Conservation (phyloP, 2,113 vertebrate species). For the Menura novaehollandiae region DNA sequence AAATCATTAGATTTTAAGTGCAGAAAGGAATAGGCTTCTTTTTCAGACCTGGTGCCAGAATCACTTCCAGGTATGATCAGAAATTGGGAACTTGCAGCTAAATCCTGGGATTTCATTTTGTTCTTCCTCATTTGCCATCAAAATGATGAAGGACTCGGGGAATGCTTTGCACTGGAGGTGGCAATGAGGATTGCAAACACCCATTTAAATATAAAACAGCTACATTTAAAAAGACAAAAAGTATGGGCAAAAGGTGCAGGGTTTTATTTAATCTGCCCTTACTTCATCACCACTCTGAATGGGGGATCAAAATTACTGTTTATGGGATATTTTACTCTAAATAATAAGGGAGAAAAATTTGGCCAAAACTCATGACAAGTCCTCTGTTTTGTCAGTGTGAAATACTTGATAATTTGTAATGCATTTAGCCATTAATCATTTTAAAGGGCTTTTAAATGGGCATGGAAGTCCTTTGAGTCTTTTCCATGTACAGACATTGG, state of each 20-base stretch:
- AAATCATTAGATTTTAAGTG: background rate
- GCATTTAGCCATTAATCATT: slow-evolving; percentile 66
- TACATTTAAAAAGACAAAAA: background rate
- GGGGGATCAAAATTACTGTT: background rate
- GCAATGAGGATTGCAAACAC: background rate
- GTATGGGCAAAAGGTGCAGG: background rate
- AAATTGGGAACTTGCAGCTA: background rate
- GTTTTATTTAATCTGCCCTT: background rate
- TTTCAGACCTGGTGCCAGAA: background rate
- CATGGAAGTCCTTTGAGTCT: slow-evolving; percentile 54
- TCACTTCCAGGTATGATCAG: background rate
- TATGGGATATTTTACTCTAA: background rate
- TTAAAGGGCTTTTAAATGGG: slow-evolving; percentile 69
- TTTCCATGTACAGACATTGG: slow-evolving; percentile 56
- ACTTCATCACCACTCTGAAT: background rate
- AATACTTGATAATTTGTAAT: slow-evolving; percentile 66
- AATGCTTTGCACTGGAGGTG: background rate
- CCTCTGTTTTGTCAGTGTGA: slow-evolving; percentile 51
- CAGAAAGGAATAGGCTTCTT: slow-evolving; percentile 18
- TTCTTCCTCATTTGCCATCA: background rate
- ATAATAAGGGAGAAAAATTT: background rate
- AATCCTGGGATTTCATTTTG: background rate
- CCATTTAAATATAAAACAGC: background rate
- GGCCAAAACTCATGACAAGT: slow-evolving; percentile 4
- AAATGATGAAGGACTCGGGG: background rate